Base-by-base conservation (phyloP, 2,797 vertebrate species). In the Coilia nasus region DNA sequence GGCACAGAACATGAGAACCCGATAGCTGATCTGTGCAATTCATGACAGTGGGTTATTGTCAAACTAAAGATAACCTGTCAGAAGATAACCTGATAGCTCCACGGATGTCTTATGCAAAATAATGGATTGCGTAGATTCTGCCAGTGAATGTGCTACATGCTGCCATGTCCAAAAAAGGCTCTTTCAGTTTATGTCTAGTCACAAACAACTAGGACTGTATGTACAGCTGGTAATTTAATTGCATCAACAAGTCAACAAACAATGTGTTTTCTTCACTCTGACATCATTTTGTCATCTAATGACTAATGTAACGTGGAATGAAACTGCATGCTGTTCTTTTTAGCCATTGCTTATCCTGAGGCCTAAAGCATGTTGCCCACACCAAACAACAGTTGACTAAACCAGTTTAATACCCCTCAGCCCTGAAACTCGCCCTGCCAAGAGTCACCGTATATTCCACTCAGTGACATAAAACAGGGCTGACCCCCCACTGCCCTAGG, bases 381-480 rank as follows among this genome's bases (percentile, higher is more conserved):
- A 21, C 15, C 15, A 41, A 35, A 28, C 23, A 23, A 67, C 62
- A 28, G 62, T 25, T 67, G 25, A 11, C 64, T 2, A 31, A 71
- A 71, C 64, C 28, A 31, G 64, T 71, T 64, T 64, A 31, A 35
- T 71, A 28, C 64, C 64, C 28, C 28, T 71, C 28, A 71, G 31
- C 64, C 14, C 14, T 71, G 28, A 71, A 78, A 78, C 6, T 15
- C 31, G 19, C 17, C 71, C 4, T 25, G 19, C 35, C 9, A 21
- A 44, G 71, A 78, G 71, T 41, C 71, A 78, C 71, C 64, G 31
- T 7, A 83, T 94, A 88, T 41, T 91, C 93, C 88, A 89, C 0
- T 86, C 86, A 90, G 92, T 89, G 90, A 89, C 91, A 91, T 14
- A 87, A 90, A 91, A 89, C 90, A 91, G 82, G 89, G 89, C 83